Evolutionary conservation across 1,140 invertebrate genomes (phyloP), one percentile per base, ranked within the genome.

Genomic region (Drosophila melanica): DNA sequence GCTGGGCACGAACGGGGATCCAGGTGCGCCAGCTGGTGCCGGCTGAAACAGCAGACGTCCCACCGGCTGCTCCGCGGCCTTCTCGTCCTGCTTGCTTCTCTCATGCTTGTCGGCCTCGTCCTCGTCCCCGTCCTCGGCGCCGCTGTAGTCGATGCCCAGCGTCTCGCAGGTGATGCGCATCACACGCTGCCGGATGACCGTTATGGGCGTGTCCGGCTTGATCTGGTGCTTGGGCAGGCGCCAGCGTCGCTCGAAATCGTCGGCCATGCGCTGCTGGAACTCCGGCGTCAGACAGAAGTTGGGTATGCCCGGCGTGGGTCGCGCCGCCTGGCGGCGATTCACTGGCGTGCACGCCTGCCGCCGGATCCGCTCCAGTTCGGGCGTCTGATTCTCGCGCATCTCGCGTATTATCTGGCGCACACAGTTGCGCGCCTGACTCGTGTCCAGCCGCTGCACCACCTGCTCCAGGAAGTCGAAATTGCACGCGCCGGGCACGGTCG

Each of bases 181-280:
- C 3, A 91, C 82, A 6, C 90, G 72, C 35, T 78, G 62, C 53
- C 90, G 68, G 7, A 91, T 80, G 14, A 86, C 87, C n/a, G 85
- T 67, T 16, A 91, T 67, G 12, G 90, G 90, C 14, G 90, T 91
- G 48, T 91, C 81, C 1, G 90, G 84, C 45, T 79, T 86, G 1
- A 91, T 71, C 41, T 84, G 90, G 6, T 84, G 78, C 16, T 76
- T 84, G 20, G 90, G 90, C 50, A 91, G 60, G 16, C 87, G 90
- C 90, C 90, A 91, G 23, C 90, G 78, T 0, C 81, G 72, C 58
- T 91, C 90, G 30, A 91, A 90, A 18, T 81, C 87, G 23, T 91
- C 90, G 16, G 86, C 89, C 90, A 91, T 91, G 23, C 90, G 78
- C 41, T 87, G 80, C 68, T 91, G 79, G 45, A 84, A 91, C 53